Base-by-base conservation (phyloP, 2,888 invertebrate genomes). In the Lasius platythorax region DNA sequence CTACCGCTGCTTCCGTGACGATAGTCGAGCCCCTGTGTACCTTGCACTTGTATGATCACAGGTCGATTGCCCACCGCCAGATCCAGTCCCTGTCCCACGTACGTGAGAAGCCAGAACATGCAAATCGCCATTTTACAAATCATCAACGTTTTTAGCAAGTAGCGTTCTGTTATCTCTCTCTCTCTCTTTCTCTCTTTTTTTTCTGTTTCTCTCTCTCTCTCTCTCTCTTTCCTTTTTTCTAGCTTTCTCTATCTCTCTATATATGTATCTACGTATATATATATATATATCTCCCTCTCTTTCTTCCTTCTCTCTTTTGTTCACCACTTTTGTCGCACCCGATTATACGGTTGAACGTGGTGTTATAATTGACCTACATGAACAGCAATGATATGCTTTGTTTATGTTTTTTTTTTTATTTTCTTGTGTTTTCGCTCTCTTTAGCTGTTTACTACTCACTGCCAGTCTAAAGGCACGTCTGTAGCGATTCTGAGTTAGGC, bases 101-200 rank as follows among this genome's bases (percentile, higher is more conserved):
- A 95, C 83, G 94, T 93, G 82, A 94, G 91, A 46, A 95, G 90
- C 93, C 94, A 94, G 87, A 94, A 91, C 89, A 94, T 92, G 92
- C 93, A 92, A 87, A 92, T 93, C 88, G 94, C 93, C 95, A 95
- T 95, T 84, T 90, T 92, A 64, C 66, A 68, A 53, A 46, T 53
- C 23, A 56, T 70, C 46, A 46, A 61, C 40, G 58, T 40, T 28
- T 61, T 68, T 23, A 23, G 23, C 28, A 23, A 53, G 18, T 67
- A n/a, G 33, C 33, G 83, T 85, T 85, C 75, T 75, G 72, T 67
- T 61, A 75, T 78, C 53, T 67, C 61, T 18, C n/a, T 50, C 37
- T 11, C 3, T 64, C n/a, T 63, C 9, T 58, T 6, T 30, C n/a
- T 11, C 56, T 74, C 43, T 23, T 23, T 23, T 23, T 58, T 76